These are phyloP conservation scores for Cirrhinus molitorella DNA, from an alignment of 2,797 vertebrate species.

Conservation along the genomic window DNA sequence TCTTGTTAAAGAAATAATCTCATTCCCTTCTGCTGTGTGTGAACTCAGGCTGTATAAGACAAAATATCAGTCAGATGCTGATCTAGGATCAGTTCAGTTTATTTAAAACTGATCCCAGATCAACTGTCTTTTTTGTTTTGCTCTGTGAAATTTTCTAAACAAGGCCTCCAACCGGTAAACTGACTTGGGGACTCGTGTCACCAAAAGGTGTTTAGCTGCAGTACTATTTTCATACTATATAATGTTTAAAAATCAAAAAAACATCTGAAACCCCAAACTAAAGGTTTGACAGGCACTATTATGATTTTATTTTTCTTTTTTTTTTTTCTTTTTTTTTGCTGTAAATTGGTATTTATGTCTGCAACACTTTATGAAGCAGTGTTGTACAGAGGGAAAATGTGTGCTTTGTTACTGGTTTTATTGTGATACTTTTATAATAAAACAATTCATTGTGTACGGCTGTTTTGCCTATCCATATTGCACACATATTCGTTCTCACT, in stretches of 20 bases:
- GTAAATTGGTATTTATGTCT: constrained; percentile 67
- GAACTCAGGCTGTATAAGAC: constrained; percentile 26
- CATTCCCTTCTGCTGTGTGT: constrained; percentile 23
- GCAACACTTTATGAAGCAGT: constrained; percentile 51
- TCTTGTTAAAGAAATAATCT: neutral
- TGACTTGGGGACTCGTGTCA: neutral
- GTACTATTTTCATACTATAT: constrained; percentile 4
- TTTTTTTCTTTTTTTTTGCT: neutral
- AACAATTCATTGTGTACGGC: constrained; percentile 60
- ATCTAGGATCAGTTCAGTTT: neutral
- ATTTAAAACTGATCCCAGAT: neutral
- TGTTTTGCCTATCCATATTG: neutral
- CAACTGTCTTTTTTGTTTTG: neutral
- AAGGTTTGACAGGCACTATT: constrained; percentile 56
- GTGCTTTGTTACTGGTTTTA: constrained; percentile 60
- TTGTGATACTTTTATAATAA: constrained; percentile 71
- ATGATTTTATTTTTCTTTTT: constrained; percentile 37
- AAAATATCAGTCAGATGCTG: neutral
- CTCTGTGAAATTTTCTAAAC: neutral
- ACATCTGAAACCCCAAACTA: constrained; percentile 51
- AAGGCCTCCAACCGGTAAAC: neutral
- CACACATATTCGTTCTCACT: neutral
- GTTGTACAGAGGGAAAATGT: constrained; percentile 63
- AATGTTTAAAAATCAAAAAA: constrained; percentile 6
- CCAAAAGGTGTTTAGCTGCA: neutral